Conservation (phyloP, 2,888 invertebrate genomes). For the Patella depressa region DNA sequence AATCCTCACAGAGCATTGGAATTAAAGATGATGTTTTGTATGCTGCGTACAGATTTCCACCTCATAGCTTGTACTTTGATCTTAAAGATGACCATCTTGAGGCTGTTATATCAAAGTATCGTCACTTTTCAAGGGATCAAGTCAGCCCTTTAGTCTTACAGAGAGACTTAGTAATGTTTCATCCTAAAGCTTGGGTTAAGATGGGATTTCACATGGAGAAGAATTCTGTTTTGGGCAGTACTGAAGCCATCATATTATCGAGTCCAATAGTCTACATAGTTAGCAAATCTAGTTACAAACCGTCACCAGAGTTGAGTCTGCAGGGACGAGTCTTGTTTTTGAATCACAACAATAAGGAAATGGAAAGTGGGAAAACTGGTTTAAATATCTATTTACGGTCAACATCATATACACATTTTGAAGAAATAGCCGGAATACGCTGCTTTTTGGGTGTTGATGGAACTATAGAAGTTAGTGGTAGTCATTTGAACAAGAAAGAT, state of each 20-base stretch:
- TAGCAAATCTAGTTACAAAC: conserved; percentile 53
- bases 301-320: conserved; percentile 46
- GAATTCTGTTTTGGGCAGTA: conserved; percentile 58
- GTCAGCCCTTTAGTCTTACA: conserved; percentile 47
- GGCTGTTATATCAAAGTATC: conserved; percentile 42
- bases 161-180: conserved; percentile 55
- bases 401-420: conserved; percentile 53
- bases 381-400: conserved; percentile 58
- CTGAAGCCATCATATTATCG: conserved; percentile 56
- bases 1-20: conserved; percentile 43
- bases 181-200: conserved; percentile 61
- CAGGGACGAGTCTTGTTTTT: conserved; percentile 58
- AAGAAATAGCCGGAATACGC: conserved; percentile 57
- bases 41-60: conserved; percentile 56
- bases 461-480: conserved; percentile 50
- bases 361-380: conserved; percentile 51
- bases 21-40: conserved; percentile 55
- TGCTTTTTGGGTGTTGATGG: conserved; percentile 61
- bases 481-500: conserved; percentile 40
- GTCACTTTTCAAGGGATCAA: conserved; percentile 50
- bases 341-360: conserved; percentile 45
- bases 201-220: conserved; percentile 61
- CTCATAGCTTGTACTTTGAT: conserved; percentile 56
- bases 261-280: conserved; percentile 57
- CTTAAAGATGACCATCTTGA: conserved; percentile 48